Evolutionary conservation across 1,140 invertebrate species (phyloP).

Genomic region (Pissodes strobi): DNA sequence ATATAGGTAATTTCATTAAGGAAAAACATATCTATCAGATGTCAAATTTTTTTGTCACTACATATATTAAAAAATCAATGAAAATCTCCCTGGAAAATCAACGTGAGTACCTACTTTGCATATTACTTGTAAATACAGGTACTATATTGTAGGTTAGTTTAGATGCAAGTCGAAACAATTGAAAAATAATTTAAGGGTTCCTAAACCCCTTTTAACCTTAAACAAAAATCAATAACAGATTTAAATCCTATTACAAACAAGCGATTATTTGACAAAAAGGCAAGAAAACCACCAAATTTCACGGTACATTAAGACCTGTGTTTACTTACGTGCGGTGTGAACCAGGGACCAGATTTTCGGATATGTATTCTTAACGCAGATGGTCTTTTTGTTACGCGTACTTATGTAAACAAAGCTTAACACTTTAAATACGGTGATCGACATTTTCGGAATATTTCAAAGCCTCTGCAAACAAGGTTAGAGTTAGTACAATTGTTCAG

Average conservation of each 20-base stretch:
- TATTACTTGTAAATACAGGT: too few species aligned
- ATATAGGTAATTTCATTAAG: too few species aligned
- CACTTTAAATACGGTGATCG: constrained; percentile 20
- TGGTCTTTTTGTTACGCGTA: constrained; percentile 18
- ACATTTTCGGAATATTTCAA: constrained; percentile 26
- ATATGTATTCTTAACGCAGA: constrained; percentile 3
- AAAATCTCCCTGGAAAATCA: too few species aligned
- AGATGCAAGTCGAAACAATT: too few species aligned
- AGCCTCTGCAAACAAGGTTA: constrained; percentile 16
- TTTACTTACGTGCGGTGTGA: constrained; percentile 24
- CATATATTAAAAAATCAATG: too few species aligned
- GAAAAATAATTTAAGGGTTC: too few species aligned
- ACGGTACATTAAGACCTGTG: constrained; percentile 2
- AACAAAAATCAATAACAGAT: too few species aligned
- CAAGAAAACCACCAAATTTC: constrained; percentile 17
- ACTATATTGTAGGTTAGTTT: too few species aligned
- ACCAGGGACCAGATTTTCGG: constrained; percentile 13
- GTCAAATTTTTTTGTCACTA: too few species aligned
- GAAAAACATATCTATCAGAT: too few species aligned
- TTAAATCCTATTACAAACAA: constrained; percentile 1
- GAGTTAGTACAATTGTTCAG: constrained; percentile 19
- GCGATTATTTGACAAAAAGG: neutral
- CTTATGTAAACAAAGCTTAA: constrained; percentile 25
- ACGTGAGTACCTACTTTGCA: too few species aligned
- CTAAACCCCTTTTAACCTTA: too few species aligned